Conservation (phyloP, 2,797 vertebrate genomes). For the Ceryle rudis region DNA sequence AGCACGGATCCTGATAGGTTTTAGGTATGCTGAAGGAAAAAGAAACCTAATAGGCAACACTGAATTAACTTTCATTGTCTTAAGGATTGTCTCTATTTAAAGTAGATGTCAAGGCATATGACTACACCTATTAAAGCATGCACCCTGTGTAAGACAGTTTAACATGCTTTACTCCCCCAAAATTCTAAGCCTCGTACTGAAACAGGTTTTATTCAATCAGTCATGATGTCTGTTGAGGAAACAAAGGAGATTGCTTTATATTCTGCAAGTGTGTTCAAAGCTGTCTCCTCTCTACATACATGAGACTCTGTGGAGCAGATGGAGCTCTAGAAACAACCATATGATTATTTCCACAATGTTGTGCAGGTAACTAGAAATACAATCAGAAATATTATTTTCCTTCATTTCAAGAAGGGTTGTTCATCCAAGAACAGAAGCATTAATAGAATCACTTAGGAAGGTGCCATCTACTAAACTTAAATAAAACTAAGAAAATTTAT, state of each 20-base stretch:
- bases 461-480: background rate
- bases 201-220: background rate
- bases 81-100: background rate
- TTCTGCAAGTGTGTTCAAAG: background rate
- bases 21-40: background rate
- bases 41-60: background rate
- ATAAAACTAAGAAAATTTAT: background rate
- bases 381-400: background rate
- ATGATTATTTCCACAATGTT: background rate
- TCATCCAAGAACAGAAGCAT: background rate
- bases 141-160: background rate
- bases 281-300: background rate
- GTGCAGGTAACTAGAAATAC: background rate
- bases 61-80: background rate
- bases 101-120: background rate
- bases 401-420: background rate
- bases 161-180: background rate
- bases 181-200: background rate
- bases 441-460: background rate
- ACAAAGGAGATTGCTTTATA: background rate
- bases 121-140: background rate
- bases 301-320: background rate
- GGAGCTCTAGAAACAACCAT: background rate
- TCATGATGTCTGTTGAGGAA: background rate
- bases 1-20: background rate